Evolutionary conservation across 2,113 vertebrate genomes (phyloP).

Genomic region (Sterrhoptilus dennistouni): DNA sequence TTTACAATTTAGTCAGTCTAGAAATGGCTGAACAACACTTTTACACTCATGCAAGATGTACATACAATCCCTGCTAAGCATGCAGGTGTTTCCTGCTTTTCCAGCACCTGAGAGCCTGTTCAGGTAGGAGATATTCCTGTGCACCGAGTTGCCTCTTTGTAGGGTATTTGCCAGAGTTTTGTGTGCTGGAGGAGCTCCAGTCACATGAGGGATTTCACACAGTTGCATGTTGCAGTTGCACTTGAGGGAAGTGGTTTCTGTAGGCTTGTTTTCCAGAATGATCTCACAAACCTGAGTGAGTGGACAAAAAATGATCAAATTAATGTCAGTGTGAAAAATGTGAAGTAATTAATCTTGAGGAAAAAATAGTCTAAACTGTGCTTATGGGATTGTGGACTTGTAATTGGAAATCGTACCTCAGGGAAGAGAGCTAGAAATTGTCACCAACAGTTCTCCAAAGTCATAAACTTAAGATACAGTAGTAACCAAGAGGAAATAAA

Average conservation of each 20-base stretch:
- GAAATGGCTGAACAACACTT: background rate
- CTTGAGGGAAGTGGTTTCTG: background rate
- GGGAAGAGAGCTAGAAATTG: background rate
- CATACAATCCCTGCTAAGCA: background rate
- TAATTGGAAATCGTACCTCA: background rate
- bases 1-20: background rate
- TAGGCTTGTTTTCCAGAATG: background rate
- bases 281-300: background rate
- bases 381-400: background rate
- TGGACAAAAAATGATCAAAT: background rate
- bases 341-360: background rate
- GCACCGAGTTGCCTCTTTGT: background rate
- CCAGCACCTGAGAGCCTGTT: background rate
- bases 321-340: background rate
- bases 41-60: background rate
- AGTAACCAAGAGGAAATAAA: background rate
- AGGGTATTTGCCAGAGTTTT: background rate
- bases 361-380: background rate
- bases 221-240: background rate
- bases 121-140: background rate
- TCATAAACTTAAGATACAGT: background rate
- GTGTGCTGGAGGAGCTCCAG: background rate
- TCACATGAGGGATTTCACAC: background rate
- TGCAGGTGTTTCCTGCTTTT: background rate
- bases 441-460: background rate